A percentile compares a stretch with the other conserved stretches of the same genome.
phyloP scores from a whole-genome alignment of 1,140 invertebrate genomes.

The Ctenoplectra terminalis region DNA sequence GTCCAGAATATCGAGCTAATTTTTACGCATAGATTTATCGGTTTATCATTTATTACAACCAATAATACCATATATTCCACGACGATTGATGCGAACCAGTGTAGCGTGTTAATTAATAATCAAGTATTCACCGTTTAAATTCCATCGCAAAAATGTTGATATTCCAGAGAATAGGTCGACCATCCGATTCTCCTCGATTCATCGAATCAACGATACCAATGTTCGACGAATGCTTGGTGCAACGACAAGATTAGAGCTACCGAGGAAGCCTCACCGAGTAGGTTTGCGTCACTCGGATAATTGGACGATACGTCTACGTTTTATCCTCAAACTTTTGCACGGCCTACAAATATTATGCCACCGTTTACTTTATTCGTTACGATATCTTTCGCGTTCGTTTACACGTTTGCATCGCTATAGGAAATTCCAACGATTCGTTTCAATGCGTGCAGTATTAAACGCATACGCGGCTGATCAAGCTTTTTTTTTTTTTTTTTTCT shows the following conservation, averaged over 20 bases:
- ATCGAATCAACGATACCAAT: background rate
- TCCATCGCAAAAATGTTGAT: background rate
- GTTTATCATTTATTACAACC: background rate
- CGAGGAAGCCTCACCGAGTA: background rate
- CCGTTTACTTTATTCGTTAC: background rate
- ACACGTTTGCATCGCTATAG: no score
- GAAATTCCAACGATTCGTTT: conserved; percentile 4
- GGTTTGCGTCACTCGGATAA: background rate
- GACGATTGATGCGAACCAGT: background rate
- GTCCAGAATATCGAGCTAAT: background rate
- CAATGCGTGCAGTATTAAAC: background rate
- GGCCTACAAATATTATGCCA: background rate
- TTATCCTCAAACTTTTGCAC: background rate
- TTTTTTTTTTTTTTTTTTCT: background rate
- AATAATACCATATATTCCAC: background rate
- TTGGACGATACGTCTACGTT: background rate
- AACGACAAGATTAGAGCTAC: no score
- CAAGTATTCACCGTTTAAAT: background rate
- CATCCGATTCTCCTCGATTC: background rate
- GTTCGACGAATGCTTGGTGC: background rate
- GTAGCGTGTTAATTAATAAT: background rate
- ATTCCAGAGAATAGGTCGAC: background rate
- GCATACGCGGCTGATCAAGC: no score
- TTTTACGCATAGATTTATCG: background rate
- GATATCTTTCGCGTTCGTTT: background rate